A percentile compares a stretch with the other conserved stretches of the same genome.
Conservation (phyloP, 2,888 invertebrate species). For the Drosophila phalerata region DNA sequence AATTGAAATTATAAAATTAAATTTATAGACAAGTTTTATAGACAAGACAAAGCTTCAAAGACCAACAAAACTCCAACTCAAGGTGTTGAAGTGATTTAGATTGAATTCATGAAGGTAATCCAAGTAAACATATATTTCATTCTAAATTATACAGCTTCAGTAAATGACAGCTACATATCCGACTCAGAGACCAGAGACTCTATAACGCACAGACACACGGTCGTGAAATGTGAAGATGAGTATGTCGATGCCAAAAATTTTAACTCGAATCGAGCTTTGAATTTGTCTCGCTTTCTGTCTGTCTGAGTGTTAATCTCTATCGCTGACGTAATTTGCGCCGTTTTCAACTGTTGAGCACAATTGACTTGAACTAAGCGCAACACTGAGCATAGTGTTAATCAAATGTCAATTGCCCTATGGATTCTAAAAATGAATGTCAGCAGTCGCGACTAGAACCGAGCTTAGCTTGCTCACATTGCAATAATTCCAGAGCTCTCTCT, state of each 20-base stretch:
- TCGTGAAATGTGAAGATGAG: background rate
- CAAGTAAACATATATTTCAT: background rate
- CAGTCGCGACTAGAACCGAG: constrained; percentile 11
- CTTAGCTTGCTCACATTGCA: constrained; percentile 35
- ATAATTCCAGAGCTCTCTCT: constrained; percentile 22
- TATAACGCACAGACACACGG: too few relatives aligned
- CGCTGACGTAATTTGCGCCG: constrained; percentile 32
- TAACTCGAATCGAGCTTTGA: constrained; percentile 5
- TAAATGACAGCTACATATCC: background rate
- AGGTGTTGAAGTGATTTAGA: background rate
- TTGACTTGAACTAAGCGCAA: constrained; percentile 4
- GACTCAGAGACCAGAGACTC: background rate
- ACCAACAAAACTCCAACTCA: background rate
- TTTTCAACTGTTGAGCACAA: constrained; percentile 17
- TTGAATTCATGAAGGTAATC: background rate
- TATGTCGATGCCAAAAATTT: background rate
- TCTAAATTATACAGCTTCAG: background rate
- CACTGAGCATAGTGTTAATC: constrained; percentile 57
- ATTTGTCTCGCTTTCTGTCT: constrained; percentile 34
- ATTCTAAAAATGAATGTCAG: constrained; percentile 49
- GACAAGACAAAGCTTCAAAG: background rate
- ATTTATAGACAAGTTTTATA: background rate
- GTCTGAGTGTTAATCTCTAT: constrained; percentile 17
- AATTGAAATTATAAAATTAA: constrained; percentile 13
- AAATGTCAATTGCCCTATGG: constrained; percentile 63